Evolutionary conservation across 2,888 invertebrate genomes (phyloP).

Genomic region (Carpatolechia fugitivella): DNA sequence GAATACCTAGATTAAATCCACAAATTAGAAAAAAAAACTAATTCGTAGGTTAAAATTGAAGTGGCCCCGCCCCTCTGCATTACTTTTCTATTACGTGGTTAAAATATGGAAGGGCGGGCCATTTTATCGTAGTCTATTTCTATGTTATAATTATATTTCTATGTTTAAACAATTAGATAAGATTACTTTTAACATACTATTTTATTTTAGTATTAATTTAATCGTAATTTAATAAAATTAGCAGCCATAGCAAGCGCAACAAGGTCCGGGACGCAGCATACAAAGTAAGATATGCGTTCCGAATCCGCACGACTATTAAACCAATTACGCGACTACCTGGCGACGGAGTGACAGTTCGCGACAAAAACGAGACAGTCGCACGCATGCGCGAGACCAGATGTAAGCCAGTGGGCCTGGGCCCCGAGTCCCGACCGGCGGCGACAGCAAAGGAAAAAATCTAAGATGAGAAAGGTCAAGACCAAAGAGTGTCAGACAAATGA

Average conservation of each 20-base stretch:
- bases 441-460: slow-evolving; percentile 35
- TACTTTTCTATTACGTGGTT: no score
- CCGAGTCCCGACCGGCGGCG: slow-evolving; percentile 13
- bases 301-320: slow-evolving; percentile 37
- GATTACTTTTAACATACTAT: no score
- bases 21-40: no score
- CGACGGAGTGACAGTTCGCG: slow-evolving; percentile 15
- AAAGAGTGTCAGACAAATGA: neutral
- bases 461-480: slow-evolving; percentile 16
- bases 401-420: slow-evolving; percentile 42
- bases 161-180: no score
- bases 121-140: no score
- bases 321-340: slow-evolving; percentile 45
- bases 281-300: slow-evolving; percentile 30
- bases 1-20: no score
- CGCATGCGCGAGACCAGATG: slow-evolving; percentile 31
- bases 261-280: slow-evolving; percentile 46
- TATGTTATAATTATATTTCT: no score
- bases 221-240: no score
- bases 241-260: neutral
- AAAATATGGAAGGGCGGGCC: no score
- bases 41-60: no score
- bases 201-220: neutral
- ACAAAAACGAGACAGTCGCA: slow-evolving; percentile 43
- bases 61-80: no score